A percentile compares a stretch with the other conserved stretches of the same genome.
These are phyloP conservation scores for Salminus brasiliensis DNA, from an alignment of 2,113 vertebrate species.

Conservation along the genomic window DNA sequence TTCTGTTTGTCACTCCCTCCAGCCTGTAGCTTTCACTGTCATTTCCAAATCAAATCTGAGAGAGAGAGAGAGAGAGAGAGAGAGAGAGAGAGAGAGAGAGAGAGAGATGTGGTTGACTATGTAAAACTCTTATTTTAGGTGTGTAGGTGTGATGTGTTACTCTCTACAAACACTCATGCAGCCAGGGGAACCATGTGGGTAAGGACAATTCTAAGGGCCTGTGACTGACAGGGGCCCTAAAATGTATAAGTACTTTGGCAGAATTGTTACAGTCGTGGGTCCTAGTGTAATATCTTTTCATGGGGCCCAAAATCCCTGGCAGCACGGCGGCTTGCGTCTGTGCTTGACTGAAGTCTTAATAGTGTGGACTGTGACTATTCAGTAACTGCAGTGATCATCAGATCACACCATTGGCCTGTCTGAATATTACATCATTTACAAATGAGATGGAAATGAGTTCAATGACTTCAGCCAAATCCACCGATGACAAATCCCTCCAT, in stretches of 20 bases:
- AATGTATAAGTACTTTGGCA: too few species aligned
- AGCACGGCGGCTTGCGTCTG: too few species aligned
- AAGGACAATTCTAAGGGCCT: too few species aligned
- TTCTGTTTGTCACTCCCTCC: constrained; percentile 30
- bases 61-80: constrained; percentile 18
- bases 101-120: constrained; percentile 11
- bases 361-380: too few species aligned
- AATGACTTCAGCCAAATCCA: not conserved
- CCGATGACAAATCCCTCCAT: not conserved
- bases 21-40: constrained; percentile 11
- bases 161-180: not conserved
- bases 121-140: constrained; percentile 23
- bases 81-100: not conserved
- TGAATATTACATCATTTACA: too few species aligned
- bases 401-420: too few species aligned
- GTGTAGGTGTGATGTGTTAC: not conserved
- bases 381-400: not conserved
- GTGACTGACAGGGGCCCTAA: too few species aligned
- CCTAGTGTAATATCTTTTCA: too few species aligned
- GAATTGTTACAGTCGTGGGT: too few species aligned
- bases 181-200: too few species aligned
- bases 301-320: too few species aligned
- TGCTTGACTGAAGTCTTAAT: too few species aligned
- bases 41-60: constrained; percentile 51
- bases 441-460: not conserved